Conservation (phyloP, 2,888 invertebrate species). For the Pyralis farinalis region DNA sequence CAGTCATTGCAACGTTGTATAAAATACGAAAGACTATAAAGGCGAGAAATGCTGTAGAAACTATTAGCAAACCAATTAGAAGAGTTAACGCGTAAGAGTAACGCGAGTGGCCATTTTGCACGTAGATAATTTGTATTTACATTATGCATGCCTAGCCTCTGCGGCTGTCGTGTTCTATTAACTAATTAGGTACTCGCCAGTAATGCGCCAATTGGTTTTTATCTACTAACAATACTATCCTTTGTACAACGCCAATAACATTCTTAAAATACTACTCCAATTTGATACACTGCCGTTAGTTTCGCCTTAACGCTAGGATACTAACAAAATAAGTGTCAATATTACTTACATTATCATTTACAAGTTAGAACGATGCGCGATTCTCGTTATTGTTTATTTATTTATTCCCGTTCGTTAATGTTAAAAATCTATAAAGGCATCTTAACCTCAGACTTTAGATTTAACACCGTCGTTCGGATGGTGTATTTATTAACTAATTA, state of each 20-base stretch:
- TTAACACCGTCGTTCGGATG: constrained; percentile 73
- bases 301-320: constrained; percentile 65
- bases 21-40: constrained; percentile 23
- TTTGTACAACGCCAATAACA: constrained; percentile 79
- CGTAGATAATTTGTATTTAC: constrained; percentile 63
- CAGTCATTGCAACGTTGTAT: constrained; percentile 39
- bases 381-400: constrained; percentile 60
- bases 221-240: constrained; percentile 73
- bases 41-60: constrained; percentile 34
- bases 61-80: constrained; percentile 46
- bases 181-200: constrained; percentile 81
- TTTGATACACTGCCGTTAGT: constrained; percentile 73
- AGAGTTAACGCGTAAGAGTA: constrained; percentile 64
- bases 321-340: constrained; percentile 78
- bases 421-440: constrained; percentile 80
- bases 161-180: constrained; percentile 66
- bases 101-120: constrained; percentile 60
- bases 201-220: constrained; percentile 79
- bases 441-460: constrained; percentile 81
- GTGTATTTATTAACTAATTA: constrained; percentile 69
- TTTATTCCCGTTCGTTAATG: constrained; percentile 62
- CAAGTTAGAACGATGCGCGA: constrained; percentile 72
- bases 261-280: constrained; percentile 65
- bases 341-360: constrained; percentile 69
- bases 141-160: constrained; percentile 66